Percentiles rank a stretch among this genome's conserved stretches.
Conservation (phyloP, 2,797 vertebrate species). For the Merluccius polli region DNA sequence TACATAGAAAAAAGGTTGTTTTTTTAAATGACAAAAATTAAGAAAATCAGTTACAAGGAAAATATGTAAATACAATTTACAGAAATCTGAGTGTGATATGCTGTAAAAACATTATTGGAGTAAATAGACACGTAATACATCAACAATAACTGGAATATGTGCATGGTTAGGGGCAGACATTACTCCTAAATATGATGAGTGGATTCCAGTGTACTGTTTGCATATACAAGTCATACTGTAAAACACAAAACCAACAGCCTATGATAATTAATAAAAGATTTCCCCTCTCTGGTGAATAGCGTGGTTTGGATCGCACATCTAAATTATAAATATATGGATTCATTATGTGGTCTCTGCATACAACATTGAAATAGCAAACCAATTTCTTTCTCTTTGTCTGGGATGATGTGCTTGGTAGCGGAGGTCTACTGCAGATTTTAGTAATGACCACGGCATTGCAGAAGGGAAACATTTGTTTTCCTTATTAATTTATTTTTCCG, state of each 20-base stretch:
- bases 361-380: conserved; percentile 44
- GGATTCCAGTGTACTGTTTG: not conserved
- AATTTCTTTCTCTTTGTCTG: conserved; percentile 32
- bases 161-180: not conserved
- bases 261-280: not conserved
- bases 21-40: too few species aligned
- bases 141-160: not conserved
- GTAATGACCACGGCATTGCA: not conserved
- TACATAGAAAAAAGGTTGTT: not conserved
- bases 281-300: not conserved
- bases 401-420: not conserved
- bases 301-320: not conserved
- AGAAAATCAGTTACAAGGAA: not conserved
- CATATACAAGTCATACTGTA: not conserved
- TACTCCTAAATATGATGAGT: not conserved
- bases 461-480: not conserved
- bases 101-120: not conserved
- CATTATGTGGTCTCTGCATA: not conserved
- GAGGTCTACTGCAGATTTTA: not conserved
- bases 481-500: conserved; percentile 51
- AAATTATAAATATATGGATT: not conserved
- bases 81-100: not conserved
- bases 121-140: not conserved
- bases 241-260: not conserved
- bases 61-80: not conserved